phyloP scores from a whole-genome alignment of 1,140 invertebrate genomes.

The Pseudomyrmex cubaensis region DNA sequence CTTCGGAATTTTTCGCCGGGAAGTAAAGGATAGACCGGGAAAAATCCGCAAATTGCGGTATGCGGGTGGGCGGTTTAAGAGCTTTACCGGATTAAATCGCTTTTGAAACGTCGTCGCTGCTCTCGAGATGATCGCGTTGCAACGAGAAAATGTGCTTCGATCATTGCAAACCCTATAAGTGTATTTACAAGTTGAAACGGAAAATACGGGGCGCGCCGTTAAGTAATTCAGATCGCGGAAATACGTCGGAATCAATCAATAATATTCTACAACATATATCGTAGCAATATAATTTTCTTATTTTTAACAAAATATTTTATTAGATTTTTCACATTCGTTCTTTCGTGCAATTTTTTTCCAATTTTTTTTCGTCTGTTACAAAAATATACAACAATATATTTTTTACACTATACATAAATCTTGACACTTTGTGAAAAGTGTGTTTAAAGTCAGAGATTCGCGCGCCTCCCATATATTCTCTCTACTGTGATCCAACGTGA shows the following conservation, averaged over 20 bases:
- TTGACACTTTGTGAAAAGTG: neutral
- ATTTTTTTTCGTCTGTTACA: neutral
- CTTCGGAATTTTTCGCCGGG: slow-evolving; percentile 11
- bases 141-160: slow-evolving; percentile 9
- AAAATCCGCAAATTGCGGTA: slow-evolving; percentile 15
- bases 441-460: neutral
- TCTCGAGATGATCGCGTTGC: neutral
- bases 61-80: neutral
- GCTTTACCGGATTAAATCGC: slow-evolving; percentile 26
- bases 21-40: slow-evolving; percentile 13
- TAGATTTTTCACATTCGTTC: no score
- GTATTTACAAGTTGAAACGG: neutral
- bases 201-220: no score
- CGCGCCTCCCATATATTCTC: neutral
- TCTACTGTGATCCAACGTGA: neutral
- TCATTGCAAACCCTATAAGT: neutral
- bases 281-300: no score
- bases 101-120: neutral
- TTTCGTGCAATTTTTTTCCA: no score
- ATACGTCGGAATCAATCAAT: no score
- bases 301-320: no score
- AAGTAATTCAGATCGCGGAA: no score
- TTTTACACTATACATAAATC: neutral
- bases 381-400: neutral
- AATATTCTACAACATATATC: no score